Percentiles rank a stretch among this genome's conserved stretches.
These are phyloP conservation scores for Drosophila testacea DNA, from an alignment of 2,888 invertebrate genomes.

Conservation along the genomic window DNA sequence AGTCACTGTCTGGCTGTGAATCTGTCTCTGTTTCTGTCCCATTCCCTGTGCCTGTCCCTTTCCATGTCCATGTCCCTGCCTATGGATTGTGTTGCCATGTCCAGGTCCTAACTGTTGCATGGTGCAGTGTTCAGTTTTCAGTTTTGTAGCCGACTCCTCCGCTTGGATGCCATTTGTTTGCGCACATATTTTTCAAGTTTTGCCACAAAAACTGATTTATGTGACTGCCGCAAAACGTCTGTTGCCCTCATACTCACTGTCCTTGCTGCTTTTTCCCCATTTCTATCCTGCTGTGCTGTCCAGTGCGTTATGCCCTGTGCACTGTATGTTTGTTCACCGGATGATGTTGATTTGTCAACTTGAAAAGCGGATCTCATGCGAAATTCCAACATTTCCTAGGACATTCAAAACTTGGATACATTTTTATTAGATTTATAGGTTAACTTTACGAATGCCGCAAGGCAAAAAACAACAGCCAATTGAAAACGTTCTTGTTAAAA, in stretches of 20 bases:
- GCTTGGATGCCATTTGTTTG: constrained; percentile 73
- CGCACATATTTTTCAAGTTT: constrained; percentile 79
- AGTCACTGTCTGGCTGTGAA: constrained; percentile 5
- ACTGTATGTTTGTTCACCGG: constrained; percentile 69
- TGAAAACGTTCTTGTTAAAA: constrained; percentile 3
- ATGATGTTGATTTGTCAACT: constrained; percentile 82
- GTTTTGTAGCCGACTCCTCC: constrained; percentile 33
- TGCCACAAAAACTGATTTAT: constrained; percentile 79
- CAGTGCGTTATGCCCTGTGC: constrained; percentile 29
- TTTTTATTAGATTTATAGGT: constrained; percentile 62
- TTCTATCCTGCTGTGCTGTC: constrained; percentile 29
- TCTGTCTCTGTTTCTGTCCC: constrained; percentile 4
- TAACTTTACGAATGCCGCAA: constrained; percentile 36
- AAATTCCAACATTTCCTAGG: constrained; percentile 74
- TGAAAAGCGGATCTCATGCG: constrained; percentile 75
- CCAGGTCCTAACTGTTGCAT: constrained; percentile 73
- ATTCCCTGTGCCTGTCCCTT: constrained; percentile 12
- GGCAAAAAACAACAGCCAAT: constrained; percentile 5
- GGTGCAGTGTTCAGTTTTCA: constrained; percentile 55
- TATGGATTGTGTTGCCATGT: constrained; percentile 26
- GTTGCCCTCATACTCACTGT: constrained; percentile 35
- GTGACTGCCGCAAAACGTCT: constrained; percentile 66
- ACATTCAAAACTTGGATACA: constrained; percentile 48
- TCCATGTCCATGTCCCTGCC: constrained; percentile 15
- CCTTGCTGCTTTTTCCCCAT: background rate